These are phyloP conservation scores for Myripristis jacobus DNA, from an alignment of 2,797 vertebrate species.

Conservation along the genomic window DNA sequence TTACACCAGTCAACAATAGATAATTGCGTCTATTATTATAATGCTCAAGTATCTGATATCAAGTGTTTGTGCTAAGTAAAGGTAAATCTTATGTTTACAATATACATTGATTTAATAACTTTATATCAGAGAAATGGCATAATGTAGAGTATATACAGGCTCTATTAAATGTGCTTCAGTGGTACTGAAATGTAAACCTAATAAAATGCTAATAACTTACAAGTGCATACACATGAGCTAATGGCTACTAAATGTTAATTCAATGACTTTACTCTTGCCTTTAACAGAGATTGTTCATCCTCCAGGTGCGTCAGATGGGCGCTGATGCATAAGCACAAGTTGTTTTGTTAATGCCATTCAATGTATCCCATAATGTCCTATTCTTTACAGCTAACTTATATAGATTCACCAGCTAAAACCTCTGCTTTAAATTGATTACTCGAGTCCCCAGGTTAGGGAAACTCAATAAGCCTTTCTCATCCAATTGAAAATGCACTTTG, in stretches of 20 bases:
- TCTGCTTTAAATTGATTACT: conserved; percentile 69
- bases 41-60: not conserved
- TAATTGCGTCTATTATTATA: not conserved
- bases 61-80: not conserved
- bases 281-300: not conserved
- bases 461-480: conserved; percentile 70
- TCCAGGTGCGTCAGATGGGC: not conserved
- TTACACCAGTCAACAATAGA: not conserved
- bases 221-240: not conserved
- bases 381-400: conserved; percentile 44
- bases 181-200: not conserved
- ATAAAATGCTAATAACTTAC: not conserved
- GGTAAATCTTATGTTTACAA: not conserved
- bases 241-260: not conserved
- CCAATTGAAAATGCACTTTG: conserved; percentile 65
- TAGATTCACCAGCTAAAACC: conserved; percentile 52
- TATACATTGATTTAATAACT: not conserved
- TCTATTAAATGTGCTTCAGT: not conserved
- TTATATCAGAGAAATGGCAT: not conserved
- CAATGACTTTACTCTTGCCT: not conserved
- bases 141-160: not conserved
- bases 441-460: conserved; percentile 61
- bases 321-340: not conserved
- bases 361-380: conserved; percentile 30
- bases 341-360: conserved; percentile 1